These are phyloP conservation scores for Nasonia giraulti DNA, from an alignment of 1,140 invertebrate species.

Conservation along the genomic window DNA sequence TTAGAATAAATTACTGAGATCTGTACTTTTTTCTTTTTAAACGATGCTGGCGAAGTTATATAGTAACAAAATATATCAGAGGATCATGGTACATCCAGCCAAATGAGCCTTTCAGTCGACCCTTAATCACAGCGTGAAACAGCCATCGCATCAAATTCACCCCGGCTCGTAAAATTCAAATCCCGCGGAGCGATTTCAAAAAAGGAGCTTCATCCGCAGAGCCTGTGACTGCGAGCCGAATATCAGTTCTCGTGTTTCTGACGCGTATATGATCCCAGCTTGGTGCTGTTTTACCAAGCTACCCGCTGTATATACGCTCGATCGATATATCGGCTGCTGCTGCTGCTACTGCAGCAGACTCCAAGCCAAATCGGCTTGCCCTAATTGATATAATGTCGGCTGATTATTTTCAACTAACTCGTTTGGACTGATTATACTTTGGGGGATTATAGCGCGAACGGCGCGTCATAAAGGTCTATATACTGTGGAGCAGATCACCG, in stretches of 20 bases:
- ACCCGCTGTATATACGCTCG: not conserved
- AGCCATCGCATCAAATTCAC: no score
- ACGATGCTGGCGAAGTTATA: no score
- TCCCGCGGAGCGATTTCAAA: not conserved
- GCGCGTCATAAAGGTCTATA: not conserved
- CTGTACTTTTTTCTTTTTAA: no score
- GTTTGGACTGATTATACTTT: constrained; percentile 26
- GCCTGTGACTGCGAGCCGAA: not conserved
- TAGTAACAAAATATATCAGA: no score
- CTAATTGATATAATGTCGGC: constrained; percentile 34
- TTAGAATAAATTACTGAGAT: no score
- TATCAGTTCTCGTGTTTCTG: not conserved
- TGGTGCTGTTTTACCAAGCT: not conserved
- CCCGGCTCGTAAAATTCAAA: not conserved
- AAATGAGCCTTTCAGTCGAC: no score
- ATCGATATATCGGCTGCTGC: constrained; percentile 2
- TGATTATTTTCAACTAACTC: constrained; percentile 47
- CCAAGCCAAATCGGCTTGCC: not conserved
- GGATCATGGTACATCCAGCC: no score
- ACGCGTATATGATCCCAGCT: not conserved
- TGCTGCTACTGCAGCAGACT: no score
- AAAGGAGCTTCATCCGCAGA: not conserved
- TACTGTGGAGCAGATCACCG: not conserved
- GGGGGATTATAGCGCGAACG: not conserved
- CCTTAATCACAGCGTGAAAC: no score